Conservation (phyloP, 2,797 vertebrate genomes). For the Otolemur crassicaudatus region DNA sequence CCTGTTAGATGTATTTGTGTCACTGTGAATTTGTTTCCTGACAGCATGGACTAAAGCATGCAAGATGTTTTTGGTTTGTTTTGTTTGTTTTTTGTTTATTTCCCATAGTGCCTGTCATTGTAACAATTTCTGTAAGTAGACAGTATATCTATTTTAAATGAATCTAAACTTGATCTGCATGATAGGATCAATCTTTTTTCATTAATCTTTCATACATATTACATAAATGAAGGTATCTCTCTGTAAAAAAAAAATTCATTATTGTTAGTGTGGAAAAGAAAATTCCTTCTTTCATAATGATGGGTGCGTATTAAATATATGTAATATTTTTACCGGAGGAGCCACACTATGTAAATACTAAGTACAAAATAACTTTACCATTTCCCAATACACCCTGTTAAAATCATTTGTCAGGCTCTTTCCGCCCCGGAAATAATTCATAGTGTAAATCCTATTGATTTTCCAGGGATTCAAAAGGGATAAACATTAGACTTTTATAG, state of each 20-base stretch:
- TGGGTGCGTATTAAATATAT: not conserved
- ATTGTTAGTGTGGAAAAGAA: not conserved
- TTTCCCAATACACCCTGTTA: not conserved
- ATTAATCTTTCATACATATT: not conserved
- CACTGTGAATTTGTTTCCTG: not conserved
- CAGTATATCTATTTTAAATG: not conserved
- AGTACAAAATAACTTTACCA: slow-evolving; percentile 18
- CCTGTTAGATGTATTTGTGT: not conserved
- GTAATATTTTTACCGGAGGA: not conserved
- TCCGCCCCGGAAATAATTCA: slow-evolving; percentile 12
- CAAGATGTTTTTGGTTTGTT: not conserved
- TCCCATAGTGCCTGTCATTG: not conserved
- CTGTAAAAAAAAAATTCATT: not conserved
- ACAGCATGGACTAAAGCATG: not conserved
- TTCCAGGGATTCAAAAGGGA: slow-evolving; percentile 3
- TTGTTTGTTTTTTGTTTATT: not conserved
- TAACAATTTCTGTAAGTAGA: not conserved
- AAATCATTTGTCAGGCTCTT: slow-evolving; percentile 43
- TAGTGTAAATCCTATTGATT: slow-evolving; percentile 12
- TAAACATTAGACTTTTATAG: not conserved
- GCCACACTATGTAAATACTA: not conserved
- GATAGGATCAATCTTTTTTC: not conserved
- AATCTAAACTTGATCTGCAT: not conserved
- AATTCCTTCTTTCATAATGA: not conserved
- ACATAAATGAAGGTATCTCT: not conserved